Percentiles rank a stretch among this genome's conserved stretches.
These are phyloP conservation scores for Dinocampus coccinellae DNA, from an alignment of 2,888 invertebrate genomes.

Conservation along the genomic window DNA sequence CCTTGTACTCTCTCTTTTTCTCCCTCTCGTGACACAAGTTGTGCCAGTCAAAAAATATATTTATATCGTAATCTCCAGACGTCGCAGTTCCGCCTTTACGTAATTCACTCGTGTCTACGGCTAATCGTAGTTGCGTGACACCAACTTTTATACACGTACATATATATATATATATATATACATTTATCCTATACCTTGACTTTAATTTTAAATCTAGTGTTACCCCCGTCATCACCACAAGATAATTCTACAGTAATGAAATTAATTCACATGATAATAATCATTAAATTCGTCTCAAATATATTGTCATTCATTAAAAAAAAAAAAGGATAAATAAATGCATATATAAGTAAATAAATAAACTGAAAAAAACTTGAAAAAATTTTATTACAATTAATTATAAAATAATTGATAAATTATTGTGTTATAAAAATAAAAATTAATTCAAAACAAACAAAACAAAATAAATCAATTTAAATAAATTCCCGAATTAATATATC, in stretches of 20 bases:
- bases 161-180: neutral
- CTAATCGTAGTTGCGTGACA: constrained; percentile 59
- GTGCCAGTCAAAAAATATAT: constrained; percentile 60
- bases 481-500: too few relatives aligned
- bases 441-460: too few relatives aligned
- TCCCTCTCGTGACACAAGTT: constrained; percentile 55
- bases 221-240: neutral
- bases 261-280: neutral
- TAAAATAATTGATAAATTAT: too few relatives aligned
- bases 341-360: too few relatives aligned
- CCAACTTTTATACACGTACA: constrained; percentile 37
- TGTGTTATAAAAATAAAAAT: too few relatives aligned
- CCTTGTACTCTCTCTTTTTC: too few relatives aligned
- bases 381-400: too few relatives aligned
- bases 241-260: neutral
- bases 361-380: too few relatives aligned
- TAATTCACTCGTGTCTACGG: constrained; percentile 62
- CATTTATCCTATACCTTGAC: neutral
- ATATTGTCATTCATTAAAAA: neutral
- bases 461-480: too few relatives aligned
- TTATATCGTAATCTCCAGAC: constrained; percentile 61
- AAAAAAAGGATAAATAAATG: too few relatives aligned
- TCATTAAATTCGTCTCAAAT: neutral
- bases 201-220: neutral
- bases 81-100: constrained; percentile 57